Base-by-base conservation (phyloP, 2,797 vertebrate species). In the Poeciliopsis presidionis region DNA sequence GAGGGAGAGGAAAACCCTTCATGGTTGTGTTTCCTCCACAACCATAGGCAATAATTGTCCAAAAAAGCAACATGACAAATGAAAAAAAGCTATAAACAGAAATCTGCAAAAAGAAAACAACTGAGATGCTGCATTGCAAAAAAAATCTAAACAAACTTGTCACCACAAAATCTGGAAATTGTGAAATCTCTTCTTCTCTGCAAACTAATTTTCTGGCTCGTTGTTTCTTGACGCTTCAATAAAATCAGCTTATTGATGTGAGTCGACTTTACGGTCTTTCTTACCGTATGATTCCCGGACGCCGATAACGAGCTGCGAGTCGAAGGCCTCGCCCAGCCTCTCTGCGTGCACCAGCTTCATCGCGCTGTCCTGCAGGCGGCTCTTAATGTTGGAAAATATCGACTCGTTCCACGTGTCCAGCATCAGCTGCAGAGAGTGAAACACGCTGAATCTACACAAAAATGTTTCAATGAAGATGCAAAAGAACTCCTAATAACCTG, bases 301-400 rank as follows among this genome's bases (percentile, higher is more conserved):
- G 47, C 98, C 98, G 71, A 99, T 99, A 78, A 99, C 98, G 0
- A 99, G 95, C 89, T 99, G 98, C 25, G 98, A 99, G 93, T 99
- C 98, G 0, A 99, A 99, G 86, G 98, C 98, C 92, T 99, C 98
- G 72, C 98, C 98, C 81, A 99, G 93, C 84, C 98, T 93, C 92
- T 99, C 98, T 0, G 98, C 97, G 63, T 99, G 98, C 43, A 99
- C 98, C 73, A 99, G 92, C 92, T 99, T 99, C 98, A 99, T 99
- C 86, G 98, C 98, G 87, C 98, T 99, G 92, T 99, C 98, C 92
- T 99, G 98, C 81, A 99, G 96, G 77, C 98, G 96, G 51, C 96
- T 98, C 92, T 99, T 99, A 84, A 99, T 99, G 94, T 99, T 99
- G 89, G 98, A 99, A 92, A 99, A 99, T 93, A 99, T 99, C 5